Percentiles rank a stretch among this genome's conserved stretches.
These are phyloP conservation scores for Scaptomyza tumidula DNA, from an alignment of 2,888 invertebrate genomes.

Conservation along the genomic window DNA sequence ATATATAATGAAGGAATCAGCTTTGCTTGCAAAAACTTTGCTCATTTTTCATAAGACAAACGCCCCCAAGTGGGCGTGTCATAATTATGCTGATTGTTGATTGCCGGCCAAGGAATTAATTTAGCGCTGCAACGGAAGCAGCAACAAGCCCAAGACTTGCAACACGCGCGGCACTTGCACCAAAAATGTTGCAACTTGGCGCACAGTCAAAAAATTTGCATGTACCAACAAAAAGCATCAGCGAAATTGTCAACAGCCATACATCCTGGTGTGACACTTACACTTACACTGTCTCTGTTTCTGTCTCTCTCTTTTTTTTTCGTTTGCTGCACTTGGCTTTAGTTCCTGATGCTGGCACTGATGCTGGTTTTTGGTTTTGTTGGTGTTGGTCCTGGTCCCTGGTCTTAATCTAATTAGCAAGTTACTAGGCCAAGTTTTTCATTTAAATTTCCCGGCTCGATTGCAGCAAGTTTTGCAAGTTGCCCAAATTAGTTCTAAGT, in stretches of 20 bases:
- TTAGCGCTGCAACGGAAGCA: constrained; percentile 56
- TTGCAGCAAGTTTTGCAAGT: constrained; percentile 43
- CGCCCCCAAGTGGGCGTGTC: constrained; percentile 60
- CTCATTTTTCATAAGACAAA: constrained; percentile 61
- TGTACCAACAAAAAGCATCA: constrained; percentile 47
- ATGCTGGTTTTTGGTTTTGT: constrained; percentile 5
- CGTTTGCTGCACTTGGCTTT: constrained; percentile 30
- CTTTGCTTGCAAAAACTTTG: constrained; percentile 46
- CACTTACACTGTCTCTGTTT: background rate
- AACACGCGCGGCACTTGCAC: constrained; percentile 8
- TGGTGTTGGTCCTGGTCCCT: constrained; percentile 18
- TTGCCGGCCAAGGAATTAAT: constrained; percentile 74
- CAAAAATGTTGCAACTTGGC: constrained; percentile 55
- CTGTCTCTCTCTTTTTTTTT: background rate
- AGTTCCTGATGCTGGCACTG: constrained; percentile 5
- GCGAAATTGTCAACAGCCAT: constrained; percentile 62
- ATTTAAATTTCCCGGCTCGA: constrained; percentile 66
- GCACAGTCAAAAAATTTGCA: constrained; percentile 66
- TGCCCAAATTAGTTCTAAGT: constrained; percentile 40
- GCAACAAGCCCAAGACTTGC: constrained; percentile 15
- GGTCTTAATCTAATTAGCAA: constrained; percentile 68
- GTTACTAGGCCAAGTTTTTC: constrained; percentile 63
- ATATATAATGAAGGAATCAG: background rate
- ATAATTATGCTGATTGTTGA: constrained; percentile 74
- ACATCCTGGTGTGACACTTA: constrained; percentile 30